Evolutionary conservation across 2,797 vertebrate species (phyloP).

Genomic region (Rhynchonycteris naso): DNA sequence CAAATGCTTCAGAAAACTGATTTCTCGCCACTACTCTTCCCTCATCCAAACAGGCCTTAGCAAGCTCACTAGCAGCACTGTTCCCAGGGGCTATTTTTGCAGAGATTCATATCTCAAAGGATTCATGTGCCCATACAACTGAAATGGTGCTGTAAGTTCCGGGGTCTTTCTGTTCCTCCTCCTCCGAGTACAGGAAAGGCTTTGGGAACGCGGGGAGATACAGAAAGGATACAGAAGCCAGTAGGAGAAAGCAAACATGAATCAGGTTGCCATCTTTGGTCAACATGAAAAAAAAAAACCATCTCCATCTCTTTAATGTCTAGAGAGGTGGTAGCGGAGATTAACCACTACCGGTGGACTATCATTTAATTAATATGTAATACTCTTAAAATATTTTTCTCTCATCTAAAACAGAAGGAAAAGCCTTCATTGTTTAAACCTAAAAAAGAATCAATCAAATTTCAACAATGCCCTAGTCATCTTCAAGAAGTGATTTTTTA

Average conservation of each 20-base stretch:
- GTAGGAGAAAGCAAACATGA: neutral
- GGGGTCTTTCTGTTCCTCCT: neutral
- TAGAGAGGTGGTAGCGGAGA: neutral
- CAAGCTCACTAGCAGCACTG: neutral
- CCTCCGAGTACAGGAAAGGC: neutral
- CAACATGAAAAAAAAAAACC: conserved; percentile 18
- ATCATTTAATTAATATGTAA: conserved; percentile 24
- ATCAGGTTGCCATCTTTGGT: conserved; percentile 53
- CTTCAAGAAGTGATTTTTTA: conserved; percentile 5
- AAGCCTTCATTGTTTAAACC: conserved; percentile 39
- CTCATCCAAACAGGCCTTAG: neutral
- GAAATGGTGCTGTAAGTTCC: conserved; percentile 1
- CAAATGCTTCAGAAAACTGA: conserved; percentile 20
- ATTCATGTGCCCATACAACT: neutral
- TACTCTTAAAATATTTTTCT: conserved; percentile 29
- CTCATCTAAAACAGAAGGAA: conserved; percentile 50
- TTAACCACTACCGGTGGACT: neutral
- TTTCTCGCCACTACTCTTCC: neutral
- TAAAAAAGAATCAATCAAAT: conserved; percentile 10
- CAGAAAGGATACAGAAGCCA: neutral
- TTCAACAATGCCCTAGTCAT: conserved; percentile 14
- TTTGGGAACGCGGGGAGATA: neutral
- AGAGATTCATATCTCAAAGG: neutral
- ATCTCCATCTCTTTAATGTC: neutral
- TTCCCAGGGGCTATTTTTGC: neutral